These are phyloP conservation scores for Odontomyia ornata DNA, from an alignment of 2,888 invertebrate species.

Conservation along the genomic window DNA sequence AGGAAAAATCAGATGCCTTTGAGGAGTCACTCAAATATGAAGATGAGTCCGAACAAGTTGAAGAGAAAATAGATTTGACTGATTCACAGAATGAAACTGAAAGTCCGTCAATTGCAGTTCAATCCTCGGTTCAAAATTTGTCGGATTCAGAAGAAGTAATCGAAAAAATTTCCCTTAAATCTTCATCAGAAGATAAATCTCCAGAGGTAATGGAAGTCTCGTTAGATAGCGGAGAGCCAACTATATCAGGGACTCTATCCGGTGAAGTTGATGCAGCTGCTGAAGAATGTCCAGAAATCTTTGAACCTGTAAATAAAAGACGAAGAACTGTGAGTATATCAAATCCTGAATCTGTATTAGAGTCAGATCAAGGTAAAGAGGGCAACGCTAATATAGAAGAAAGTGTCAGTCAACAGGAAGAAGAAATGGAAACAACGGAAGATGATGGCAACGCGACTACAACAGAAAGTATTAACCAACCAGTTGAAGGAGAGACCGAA, in stretches of 20 bases:
- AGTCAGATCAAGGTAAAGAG: neutral
- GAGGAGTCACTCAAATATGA: neutral
- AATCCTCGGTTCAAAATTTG: neutral
- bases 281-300: neutral
- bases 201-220: slow-evolving; percentile 5
- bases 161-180: neutral
- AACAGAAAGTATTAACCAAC: neutral
- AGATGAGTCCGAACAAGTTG: slow-evolving; percentile 11
- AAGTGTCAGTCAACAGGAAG: neutral
- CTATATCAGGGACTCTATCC: neutral
- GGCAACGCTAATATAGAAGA: neutral
- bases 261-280: neutral
- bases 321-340: slow-evolving; percentile 9
- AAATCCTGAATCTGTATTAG: no score
- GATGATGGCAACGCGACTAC: neutral
- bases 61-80: slow-evolving; percentile 44
- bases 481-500: neutral
- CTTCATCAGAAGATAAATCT: neutral
- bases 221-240: neutral
- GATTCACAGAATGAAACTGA: neutral
- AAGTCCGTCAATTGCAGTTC: neutral
- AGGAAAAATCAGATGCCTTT: neutral
- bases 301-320: slow-evolving; percentile 38
- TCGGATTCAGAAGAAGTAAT: neutral
- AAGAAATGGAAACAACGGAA: neutral